These are phyloP conservation scores for Onychorhynchus coronatus DNA, from an alignment of 2,113 vertebrate species.

Conservation along the genomic window DNA sequence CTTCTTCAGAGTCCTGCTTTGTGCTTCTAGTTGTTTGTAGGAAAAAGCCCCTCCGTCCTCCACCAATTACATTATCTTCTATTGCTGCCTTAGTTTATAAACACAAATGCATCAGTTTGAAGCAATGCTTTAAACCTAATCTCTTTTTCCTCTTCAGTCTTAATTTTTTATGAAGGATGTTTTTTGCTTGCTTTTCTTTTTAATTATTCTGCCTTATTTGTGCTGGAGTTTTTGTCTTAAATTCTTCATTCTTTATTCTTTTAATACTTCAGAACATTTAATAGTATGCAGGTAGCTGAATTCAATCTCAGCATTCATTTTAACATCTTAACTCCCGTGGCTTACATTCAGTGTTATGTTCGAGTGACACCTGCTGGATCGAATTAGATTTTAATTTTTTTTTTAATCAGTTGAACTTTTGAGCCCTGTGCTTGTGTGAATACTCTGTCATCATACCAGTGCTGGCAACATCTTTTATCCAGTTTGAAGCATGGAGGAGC, in stretches of 20 bases:
- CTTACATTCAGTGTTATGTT: background rate
- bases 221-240: background rate
- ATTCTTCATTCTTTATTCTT: background rate
- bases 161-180: background rate
- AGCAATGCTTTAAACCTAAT: background rate
- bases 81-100: background rate
- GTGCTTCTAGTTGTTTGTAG: background rate
- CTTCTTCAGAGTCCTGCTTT: background rate
- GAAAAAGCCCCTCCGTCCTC: rapidly evolving
- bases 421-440: background rate
- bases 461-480: background rate
- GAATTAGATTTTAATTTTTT: background rate
- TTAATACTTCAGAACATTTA: background rate
- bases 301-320: background rate
- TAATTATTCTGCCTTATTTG: background rate
- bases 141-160: background rate
- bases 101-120: background rate
- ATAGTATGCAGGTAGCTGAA: background rate
- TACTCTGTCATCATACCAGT: background rate
- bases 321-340: background rate
- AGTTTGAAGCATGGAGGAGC: background rate
- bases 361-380: background rate
- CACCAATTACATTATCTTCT: background rate
- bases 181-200: background rate
- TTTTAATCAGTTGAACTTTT: background rate